phyloP scores from a whole-genome alignment of 1,140 invertebrate species.

The Aphelinus atriplicis region DNA sequence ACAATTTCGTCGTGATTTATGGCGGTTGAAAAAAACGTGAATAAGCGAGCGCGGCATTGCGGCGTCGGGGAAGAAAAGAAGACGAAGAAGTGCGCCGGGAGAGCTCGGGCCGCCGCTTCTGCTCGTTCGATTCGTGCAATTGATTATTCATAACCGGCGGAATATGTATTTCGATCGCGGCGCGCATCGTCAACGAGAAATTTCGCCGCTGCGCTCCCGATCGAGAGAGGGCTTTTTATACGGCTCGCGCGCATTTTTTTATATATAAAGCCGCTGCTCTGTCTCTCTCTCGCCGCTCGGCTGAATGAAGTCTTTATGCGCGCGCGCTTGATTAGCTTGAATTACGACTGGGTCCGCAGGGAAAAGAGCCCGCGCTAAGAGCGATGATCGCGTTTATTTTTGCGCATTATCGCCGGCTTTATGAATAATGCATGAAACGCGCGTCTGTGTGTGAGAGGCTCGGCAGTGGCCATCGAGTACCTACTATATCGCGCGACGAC shows the following conservation, averaged over 20 bases:
- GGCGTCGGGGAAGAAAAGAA: not conserved
- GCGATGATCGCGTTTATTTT: constrained; percentile 35
- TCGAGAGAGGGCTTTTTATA: not conserved
- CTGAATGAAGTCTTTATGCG: constrained; percentile 38
- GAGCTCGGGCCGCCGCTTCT: too few species aligned
- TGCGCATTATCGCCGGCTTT: constrained; percentile 30
- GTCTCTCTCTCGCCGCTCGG: not conserved
- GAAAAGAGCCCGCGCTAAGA: not conserved
- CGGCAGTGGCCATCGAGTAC: too few species aligned
- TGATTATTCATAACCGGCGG: constrained; percentile 37
- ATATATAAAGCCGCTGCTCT: not conserved
- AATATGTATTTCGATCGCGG: constrained; percentile 30
- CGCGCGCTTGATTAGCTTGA: constrained; percentile 32
- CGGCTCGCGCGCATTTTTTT: constrained; percentile 6
- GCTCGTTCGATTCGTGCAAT: constrained; percentile 25
- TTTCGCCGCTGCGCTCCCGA: not conserved
- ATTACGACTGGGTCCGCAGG: constrained; percentile 15
- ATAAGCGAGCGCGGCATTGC: not conserved
- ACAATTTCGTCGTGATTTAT: constrained; percentile 33
- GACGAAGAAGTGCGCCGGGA: too few species aligned
- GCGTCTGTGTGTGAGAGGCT: not conserved
- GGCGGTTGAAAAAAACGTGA: constrained; percentile 8
- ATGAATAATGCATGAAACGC: constrained; percentile 39
- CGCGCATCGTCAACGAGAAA: not conserved
- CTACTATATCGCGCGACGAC: too few species aligned